Evolutionary conservation across 1,140 invertebrate species (phyloP).

Genomic region (Arctopsyche grandis): DNA sequence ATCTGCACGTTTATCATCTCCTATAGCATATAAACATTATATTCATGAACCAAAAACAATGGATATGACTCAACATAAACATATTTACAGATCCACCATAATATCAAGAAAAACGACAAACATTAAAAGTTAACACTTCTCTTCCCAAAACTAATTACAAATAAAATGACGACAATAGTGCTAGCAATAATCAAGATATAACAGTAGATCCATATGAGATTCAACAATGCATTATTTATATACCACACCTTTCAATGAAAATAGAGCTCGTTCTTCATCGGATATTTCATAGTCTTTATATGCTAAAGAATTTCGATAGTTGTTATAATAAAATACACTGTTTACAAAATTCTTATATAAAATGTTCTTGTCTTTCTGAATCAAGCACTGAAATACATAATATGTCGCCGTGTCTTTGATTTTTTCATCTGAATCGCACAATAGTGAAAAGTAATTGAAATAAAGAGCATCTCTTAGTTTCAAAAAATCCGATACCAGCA

Average conservation of each 20-base stretch:
- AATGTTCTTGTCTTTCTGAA: slow-evolving; percentile 40
- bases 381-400: slow-evolving; percentile 45
- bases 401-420: slow-evolving; percentile 47
- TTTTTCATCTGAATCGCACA: slow-evolving; percentile 46
- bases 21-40: slow-evolving; percentile 43
- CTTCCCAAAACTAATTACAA: no score
- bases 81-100: background rate
- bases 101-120: background rate
- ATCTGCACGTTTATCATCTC: slow-evolving; percentile 43
- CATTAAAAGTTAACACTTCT: no score
- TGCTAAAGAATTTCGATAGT: slow-evolving; percentile 36
- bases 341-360: slow-evolving; percentile 51
- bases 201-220: no score
- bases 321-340: slow-evolving; percentile 48
- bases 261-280: slow-evolving; percentile 45
- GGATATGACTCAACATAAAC: background rate
- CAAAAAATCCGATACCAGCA: slow-evolving; percentile 51
- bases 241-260: slow-evolving; percentile 47
- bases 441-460: slow-evolving; percentile 50
- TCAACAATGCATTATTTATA: background rate
- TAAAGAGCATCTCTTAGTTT: slow-evolving; percentile 44
- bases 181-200: no score
- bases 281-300: slow-evolving; percentile 43
- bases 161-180: no score
- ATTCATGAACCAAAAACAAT: slow-evolving; percentile 4